phyloP scores from a whole-genome alignment of 2,797 vertebrate species.

The Poecilia velifera region DNA sequence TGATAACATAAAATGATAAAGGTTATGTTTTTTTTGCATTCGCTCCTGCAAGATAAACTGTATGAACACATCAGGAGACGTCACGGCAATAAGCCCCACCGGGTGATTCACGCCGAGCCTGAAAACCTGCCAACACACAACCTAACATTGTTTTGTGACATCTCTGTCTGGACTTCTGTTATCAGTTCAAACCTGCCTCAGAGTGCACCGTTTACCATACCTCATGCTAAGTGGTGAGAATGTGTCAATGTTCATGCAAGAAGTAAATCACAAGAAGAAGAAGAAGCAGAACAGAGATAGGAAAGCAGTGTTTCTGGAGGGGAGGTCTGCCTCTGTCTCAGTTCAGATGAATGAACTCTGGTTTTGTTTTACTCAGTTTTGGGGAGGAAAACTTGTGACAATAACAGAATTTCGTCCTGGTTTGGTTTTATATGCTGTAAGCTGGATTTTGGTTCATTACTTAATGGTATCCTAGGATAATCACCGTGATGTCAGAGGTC shows the following conservation, averaged over 20 bases:
- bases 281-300: not conserved
- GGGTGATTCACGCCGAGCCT: not conserved
- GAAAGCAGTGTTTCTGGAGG: not conserved
- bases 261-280: not conserved
- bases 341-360: not conserved
- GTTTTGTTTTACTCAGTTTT: not conserved
- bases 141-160: not conserved
- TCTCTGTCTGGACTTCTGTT: not conserved
- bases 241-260: not conserved
- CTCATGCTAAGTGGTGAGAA: not conserved
- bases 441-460: not conserved
- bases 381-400: not conserved
- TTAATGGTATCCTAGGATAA: not conserved
- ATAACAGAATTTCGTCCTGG: not conserved
- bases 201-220: not conserved
- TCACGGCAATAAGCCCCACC: conserved; percentile 2
- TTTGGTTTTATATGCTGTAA: not conserved
- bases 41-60: conserved; percentile 7
- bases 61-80: conserved; percentile 11
- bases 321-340: not conserved
- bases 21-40: conserved; percentile 13
- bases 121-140: conserved; percentile 15
- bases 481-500: not conserved
- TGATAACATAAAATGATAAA: conserved; percentile 11
- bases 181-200: not conserved